Percentiles rank a stretch among this genome's conserved stretches.
These are phyloP conservation scores for Malthinus seriepunctatus DNA, from an alignment of 2,888 invertebrate species.

Conservation along the genomic window DNA sequence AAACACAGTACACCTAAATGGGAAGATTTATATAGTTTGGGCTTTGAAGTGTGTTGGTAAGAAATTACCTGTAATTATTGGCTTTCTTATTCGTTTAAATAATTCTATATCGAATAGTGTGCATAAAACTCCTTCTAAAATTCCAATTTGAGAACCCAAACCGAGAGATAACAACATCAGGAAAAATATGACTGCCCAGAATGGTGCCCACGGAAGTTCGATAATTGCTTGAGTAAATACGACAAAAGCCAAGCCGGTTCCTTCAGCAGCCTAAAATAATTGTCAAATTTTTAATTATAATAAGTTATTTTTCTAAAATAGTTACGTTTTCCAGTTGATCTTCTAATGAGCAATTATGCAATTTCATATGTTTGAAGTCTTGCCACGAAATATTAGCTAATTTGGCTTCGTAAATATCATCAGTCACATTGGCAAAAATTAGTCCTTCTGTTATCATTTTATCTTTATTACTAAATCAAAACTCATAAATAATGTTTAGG, in stretches of 20 bases:
- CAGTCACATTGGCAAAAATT: conserved; percentile 56
- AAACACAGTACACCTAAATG: conserved; percentile 75
- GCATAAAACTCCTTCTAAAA: conserved; percentile 94
- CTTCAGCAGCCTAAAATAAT: conserved; percentile 86
- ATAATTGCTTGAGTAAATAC: conserved; percentile 98
- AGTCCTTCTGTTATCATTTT: conserved; percentile 30
- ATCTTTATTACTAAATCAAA: conserved; percentile 56
- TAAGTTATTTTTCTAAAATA: conserved; percentile 7
- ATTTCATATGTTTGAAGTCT: conserved; percentile 54
- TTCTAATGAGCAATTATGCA: conserved; percentile 71
- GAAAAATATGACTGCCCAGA: conserved; percentile 97
- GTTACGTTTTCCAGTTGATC: conserved; percentile 76
- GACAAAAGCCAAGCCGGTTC: conserved; percentile 93
- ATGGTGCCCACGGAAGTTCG: conserved; percentile 89
- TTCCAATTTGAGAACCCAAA: conserved; percentile 94
- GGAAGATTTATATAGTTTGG: neutral
- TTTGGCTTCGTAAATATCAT: conserved; percentile 60
- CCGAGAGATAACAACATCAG: conserved; percentile 93
- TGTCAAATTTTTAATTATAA: neutral
- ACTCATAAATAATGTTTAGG: neutral
- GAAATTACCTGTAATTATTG: conserved; percentile 76
- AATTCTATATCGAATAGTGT: conserved; percentile 93
- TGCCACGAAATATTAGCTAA: conserved; percentile 51
- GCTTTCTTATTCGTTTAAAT: conserved; percentile 86
- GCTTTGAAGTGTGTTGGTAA: neutral